Evolutionary conservation across 2,113 vertebrate genomes (phyloP).

Genomic region (Candoia aspera): DNA sequence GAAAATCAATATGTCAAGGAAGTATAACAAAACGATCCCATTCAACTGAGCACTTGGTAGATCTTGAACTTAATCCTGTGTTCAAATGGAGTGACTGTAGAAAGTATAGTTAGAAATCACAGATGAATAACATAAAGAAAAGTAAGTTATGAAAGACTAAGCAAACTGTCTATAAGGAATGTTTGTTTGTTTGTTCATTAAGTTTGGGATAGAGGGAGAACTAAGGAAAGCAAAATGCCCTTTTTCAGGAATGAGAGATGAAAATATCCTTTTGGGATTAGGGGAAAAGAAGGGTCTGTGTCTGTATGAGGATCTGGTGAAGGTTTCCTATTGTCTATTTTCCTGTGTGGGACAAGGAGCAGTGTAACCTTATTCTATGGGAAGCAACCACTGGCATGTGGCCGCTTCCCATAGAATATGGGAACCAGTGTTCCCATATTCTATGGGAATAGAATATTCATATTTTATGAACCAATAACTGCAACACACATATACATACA

Average conservation of each 20-base stretch:
- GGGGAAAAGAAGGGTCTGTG: background rate
- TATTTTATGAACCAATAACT: background rate
- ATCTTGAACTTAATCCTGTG: no score
- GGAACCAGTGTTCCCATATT: no score
- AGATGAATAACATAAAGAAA: background rate
- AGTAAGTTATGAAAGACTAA: background rate
- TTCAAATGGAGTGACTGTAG: background rate
- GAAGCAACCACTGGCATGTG: no score
- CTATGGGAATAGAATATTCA: no score
- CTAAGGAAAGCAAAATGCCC: background rate
- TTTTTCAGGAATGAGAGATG: background rate
- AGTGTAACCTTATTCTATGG: no score
- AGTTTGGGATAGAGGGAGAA: background rate
- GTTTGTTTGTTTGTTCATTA: background rate
- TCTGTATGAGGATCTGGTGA: background rate
- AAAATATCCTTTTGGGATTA: background rate
- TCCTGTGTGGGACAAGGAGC: background rate
- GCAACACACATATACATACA: no score
- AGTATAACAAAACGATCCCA: background rate
- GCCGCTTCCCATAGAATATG: no score
- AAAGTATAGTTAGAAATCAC: background rate
- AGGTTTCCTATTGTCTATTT: background rate
- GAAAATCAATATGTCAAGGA: background rate
- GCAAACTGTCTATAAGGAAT: background rate
- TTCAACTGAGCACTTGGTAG: background rate